Percentiles rank a stretch among this genome's conserved stretches.
Conservation (phyloP, 1,140 invertebrate genomes). For the Tribolium castaneum region DNA sequence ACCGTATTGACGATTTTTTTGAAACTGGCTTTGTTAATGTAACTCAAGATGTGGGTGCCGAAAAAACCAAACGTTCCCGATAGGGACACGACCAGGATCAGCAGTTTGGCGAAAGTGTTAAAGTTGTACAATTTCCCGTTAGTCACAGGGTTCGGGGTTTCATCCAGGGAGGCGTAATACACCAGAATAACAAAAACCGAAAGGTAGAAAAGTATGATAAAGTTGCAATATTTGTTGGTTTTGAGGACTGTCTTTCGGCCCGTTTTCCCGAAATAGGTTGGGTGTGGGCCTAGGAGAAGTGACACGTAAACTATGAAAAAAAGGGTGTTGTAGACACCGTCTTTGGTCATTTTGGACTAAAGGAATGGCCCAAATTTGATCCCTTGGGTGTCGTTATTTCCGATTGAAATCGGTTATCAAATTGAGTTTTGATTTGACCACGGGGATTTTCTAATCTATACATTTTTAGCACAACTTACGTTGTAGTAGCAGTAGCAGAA, state of each 20-base stretch:
- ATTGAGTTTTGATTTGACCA: no score
- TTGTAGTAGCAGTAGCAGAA: slow-evolving; percentile 33
- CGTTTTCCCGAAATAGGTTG: background rate
- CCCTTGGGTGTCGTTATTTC: background rate
- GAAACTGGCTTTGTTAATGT: background rate
- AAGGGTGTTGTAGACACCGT: background rate
- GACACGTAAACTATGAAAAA: slow-evolving; percentile 2
- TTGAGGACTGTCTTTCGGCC: background rate
- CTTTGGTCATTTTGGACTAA: background rate
- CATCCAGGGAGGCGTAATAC: background rate
- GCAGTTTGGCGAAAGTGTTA: slow-evolving; percentile 18
- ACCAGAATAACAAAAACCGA: background rate
- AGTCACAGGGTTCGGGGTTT: background rate
- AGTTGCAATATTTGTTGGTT: slow-evolving; percentile 5
- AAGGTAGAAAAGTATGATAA: background rate
- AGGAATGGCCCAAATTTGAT: background rate
- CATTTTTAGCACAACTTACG: slow-evolving; percentile 6
- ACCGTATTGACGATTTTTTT: slow-evolving; percentile 5
- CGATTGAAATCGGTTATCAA: background rate
- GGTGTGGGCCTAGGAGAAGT: background rate
- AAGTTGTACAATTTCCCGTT: slow-evolving; percentile 11
- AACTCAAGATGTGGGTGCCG: background rate
- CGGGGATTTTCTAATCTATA: no score
- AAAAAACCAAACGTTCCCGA: background rate
- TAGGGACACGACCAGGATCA: background rate